Evolutionary conservation across 2,888 invertebrate species (phyloP), one percentile per base, ranked within the genome.

Genomic region (Patella caerulea): DNA sequence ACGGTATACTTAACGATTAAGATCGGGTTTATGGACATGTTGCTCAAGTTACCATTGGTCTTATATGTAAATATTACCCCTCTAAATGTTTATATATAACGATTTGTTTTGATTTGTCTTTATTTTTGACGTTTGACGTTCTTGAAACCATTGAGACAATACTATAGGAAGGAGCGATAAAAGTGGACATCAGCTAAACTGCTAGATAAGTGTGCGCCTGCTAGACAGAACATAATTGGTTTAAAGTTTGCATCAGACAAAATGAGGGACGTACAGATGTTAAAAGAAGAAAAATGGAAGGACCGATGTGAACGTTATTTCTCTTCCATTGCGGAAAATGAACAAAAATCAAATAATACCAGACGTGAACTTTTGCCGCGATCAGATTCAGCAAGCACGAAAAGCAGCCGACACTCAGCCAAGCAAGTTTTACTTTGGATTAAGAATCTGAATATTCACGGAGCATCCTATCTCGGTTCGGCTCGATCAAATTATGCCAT

Each of bases 341-440:
- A 65, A 24, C 65, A 65, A 24, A 65, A 65, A 14, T 65, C 65
- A 19, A 65, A 65, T 24, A 65, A 65, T 65, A 65, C 65, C 65
- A 65, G 65, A 65, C 65, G 65, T 65, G 65, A 65, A 65, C 65
- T 65, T 24, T 24, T 65, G 19, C 65, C 65, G 19, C 19, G 3
- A 24, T 65, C 19, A 24, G 65, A 65, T 65, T 24, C 24, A 24
- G 65, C 11, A 19, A 65, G 19, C 19, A 65, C 24, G 11, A 12
- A 24, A 11, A 65, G 65, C 65, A 65, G 19, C 19, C 65, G 65
- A 65, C 19, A 65, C 19, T 11, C 45, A 45, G 45, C 19, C 7
- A 19, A 65, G 19, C 11, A 24, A 11, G 24, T 65, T 12, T 24
- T 19, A 65, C 11, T 24, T 12, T 65, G 65, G 65, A 19, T 65